A percentile compares a stretch with the other conserved stretches of the same genome.
Evolutionary conservation across 2,113 vertebrate genomes (phyloP).

Genomic region (Coregonus clupeaformis): DNA sequence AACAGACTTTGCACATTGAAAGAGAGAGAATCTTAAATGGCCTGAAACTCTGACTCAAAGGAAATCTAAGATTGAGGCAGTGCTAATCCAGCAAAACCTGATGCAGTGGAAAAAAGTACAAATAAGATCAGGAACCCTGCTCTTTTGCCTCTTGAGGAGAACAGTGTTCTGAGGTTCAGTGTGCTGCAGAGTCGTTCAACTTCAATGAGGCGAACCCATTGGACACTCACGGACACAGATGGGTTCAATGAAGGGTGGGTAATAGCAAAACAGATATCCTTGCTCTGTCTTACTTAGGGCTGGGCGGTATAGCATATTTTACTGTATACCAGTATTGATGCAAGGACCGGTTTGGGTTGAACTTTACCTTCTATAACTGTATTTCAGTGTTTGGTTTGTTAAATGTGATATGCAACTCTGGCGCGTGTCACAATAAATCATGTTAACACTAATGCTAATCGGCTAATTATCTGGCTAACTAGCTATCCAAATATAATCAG

Average conservation of each 20-base stretch:
- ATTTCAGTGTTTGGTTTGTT: too few species aligned
- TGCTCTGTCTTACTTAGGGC: neutral
- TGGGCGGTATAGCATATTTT: too few species aligned
- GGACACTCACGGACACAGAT: neutral
- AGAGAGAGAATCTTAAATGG: neutral
- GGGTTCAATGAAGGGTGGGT: conserved; percentile 45
- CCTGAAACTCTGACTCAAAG: neutral
- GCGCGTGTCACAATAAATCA: too few species aligned
- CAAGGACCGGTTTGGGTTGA: too few species aligned
- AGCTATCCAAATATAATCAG: too few species aligned
- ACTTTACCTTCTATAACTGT: too few species aligned
- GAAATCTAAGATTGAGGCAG: neutral
- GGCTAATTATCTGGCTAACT: too few species aligned
- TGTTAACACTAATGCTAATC: too few species aligned
- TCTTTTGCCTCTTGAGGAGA: conserved; percentile 4
- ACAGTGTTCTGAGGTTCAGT: conserved; percentile 50
- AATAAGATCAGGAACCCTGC: conserved; percentile 6
- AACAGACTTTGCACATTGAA: neutral
- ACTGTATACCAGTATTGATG: too few species aligned
- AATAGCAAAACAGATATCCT: neutral
- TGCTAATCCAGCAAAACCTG: neutral
- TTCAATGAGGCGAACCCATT: conserved; percentile 37
- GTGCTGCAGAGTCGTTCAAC: conserved; percentile 60
- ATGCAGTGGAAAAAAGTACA: neutral
- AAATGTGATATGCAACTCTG: too few species aligned